phyloP scores from a whole-genome alignment of 2,888 invertebrate species.

The Mactromeris polynyma region DNA sequence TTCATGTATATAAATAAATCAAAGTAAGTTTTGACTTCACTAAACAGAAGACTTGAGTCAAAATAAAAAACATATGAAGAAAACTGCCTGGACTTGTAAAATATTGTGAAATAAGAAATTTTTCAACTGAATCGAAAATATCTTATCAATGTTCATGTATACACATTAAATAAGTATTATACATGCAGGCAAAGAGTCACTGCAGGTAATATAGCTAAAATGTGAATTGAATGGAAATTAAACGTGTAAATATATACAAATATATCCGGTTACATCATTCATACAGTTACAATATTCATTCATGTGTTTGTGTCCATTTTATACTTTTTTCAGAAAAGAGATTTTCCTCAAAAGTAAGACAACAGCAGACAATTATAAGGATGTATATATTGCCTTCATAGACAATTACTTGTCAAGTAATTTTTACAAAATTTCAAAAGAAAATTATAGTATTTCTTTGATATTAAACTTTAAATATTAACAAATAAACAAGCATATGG shows the following conservation, averaged over 20 bases:
- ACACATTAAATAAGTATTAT: not conserved
- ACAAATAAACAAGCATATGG: conserved; percentile 4
- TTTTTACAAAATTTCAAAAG: conserved; percentile 4
- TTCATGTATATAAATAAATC: not conserved
- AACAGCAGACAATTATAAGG: too few species aligned
- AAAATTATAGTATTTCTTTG: conserved; percentile 6
- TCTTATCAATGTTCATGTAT: not conserved
- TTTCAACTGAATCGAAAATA: not conserved
- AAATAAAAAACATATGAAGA: not conserved
- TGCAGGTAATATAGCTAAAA: not conserved
- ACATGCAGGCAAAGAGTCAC: not conserved
- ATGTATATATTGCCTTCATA: not conserved
- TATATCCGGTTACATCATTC: not conserved
- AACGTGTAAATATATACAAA: conserved; percentile 4
- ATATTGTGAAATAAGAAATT: not conserved
- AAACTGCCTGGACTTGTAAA: too few species aligned
- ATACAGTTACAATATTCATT: conserved; percentile 7
- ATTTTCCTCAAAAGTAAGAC: not conserved
- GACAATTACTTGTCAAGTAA: not conserved
- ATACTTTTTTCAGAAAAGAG: not conserved
- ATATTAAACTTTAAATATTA: not conserved
- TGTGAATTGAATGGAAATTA: not conserved
- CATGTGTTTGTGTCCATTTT: not conserved
- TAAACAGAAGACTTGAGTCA: not conserved
- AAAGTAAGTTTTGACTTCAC: not conserved